Evolutionary conservation across 2,797 vertebrate species (phyloP), one percentile per base, ranked within the genome.

Genomic region (Chrosomus eos): DNA sequence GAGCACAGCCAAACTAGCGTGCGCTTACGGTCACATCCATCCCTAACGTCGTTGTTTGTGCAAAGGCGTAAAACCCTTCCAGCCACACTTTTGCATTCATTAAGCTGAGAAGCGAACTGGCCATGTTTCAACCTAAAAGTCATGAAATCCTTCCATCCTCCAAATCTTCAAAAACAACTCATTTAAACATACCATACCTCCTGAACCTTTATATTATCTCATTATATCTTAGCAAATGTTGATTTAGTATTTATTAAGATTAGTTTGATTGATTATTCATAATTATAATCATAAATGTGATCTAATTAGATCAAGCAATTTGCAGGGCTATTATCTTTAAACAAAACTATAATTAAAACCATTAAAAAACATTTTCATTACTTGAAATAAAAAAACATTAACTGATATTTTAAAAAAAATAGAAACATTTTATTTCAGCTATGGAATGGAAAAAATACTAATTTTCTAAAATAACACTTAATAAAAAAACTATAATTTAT

Each of bases 11-110:
- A 74, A 85, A 80, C 75, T 72, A 77, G 83, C 80, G 77, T 31
- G 36, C 18, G n/a, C 91, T 88, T 62, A 79, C 28, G 78, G 88
- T 81, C 81, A 88, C 81, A 87, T 87, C 75, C 82, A 78, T 86
- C 33, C 5, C 86, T 88, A 84, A 90, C 89, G 82, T 76, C 88
- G 81, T 89, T 91, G 87, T 80, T 90, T 88, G 70, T 83, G 81
- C 85, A 86, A 81, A 82, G 40, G 73, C 73, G 14, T 81, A 90
- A 90, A 93, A 93, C 87, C 91, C 90, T 86, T 90, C 82, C 80
- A 88, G 89, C 85, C 85, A 86, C 70, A 60, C 88, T 87, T 85
- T 85, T 82, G 83, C 88, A 90, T 91, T 90, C 87, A 88, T 92
- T 89, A 88, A 33, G 62, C 86, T 77, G 28, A 82, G 68, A 33